A percentile compares a stretch with the other conserved stretches of the same genome.
Conservation (phyloP, 2,797 vertebrate species). For the Cephalopachus bancanus region DNA sequence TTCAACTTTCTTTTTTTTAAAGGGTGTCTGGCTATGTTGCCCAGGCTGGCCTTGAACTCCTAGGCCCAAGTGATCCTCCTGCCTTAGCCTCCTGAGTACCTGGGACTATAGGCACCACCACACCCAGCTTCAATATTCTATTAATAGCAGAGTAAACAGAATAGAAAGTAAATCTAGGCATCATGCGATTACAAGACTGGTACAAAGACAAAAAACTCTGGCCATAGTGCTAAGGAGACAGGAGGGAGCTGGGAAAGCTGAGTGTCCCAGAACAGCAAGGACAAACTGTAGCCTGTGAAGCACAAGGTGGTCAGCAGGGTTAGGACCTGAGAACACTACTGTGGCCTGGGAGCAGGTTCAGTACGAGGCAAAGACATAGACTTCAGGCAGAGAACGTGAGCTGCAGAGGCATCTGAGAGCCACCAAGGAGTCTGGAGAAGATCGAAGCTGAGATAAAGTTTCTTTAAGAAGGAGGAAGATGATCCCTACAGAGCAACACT, state of each 20-base stretch:
- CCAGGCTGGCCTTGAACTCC: no score
- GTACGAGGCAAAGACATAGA: background rate
- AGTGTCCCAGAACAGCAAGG: background rate
- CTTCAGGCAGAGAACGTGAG: background rate
- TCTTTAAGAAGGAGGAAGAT: background rate
- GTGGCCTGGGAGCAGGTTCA: background rate
- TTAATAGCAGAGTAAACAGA: constrained; percentile 11
- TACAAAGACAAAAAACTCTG: background rate
- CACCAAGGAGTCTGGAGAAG: background rate
- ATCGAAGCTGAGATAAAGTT: background rate
- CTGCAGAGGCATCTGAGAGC: background rate
- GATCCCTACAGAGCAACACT: background rate
- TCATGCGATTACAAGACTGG: background rate
- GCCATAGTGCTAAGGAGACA: background rate
- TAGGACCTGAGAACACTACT: background rate
- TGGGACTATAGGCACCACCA: no score
- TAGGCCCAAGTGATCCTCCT: no score
- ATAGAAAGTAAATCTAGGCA: background rate
- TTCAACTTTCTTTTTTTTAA: background rate
- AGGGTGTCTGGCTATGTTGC: no score
- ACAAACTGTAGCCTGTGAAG: background rate
- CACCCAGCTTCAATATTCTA: background rate
- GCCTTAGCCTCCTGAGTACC: no score
- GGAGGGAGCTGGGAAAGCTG: no score
- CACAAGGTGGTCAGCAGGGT: background rate